Base-by-base conservation (phyloP, 2,113 vertebrate species). In the Hiodon alosoides region DNA sequence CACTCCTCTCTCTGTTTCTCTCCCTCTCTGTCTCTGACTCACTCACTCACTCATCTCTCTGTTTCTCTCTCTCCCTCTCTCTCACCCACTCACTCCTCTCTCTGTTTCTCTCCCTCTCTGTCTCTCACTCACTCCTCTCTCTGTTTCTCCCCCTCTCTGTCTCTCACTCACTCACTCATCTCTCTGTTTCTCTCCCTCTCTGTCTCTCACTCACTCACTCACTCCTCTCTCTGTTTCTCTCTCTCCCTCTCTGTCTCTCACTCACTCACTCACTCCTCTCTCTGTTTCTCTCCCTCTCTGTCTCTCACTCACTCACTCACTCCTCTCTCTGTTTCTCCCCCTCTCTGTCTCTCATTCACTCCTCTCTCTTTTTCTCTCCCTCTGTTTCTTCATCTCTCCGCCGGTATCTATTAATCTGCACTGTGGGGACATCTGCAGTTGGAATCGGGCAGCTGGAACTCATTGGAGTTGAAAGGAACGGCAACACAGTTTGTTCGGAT, bases 401-500 rank as follows among this genome's bases (percentile, higher is more conserved):
- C 72, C 31, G 9, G 47, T 46, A 46, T 67, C 64, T 55, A 13
- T 58, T 55, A 50, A 74, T 74, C 64, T 46, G 7, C 53, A 11
- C 48, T 67, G 51, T 50, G 73, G 73, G 73, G 64, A 67, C 73
- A 67, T 74, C 73, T 74, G 73, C 46, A 67, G 65, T 46, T 11
- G 13, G 53, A 47, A 67, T 58, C 53, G 14, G 9, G 53, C 73
- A 74, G 73, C 73, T 74, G 73, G 73, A 66, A 55, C 64, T 74
- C 64, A 67, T 74, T 67, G 73, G 4, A 74, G 64, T 58, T 65
- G 73, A 74, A 74, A 74, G 64, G n/a, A 58, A n/a, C 52, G 31
- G 16, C 65, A 50, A 47, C 54, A 17, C 62, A 58, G 53, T 74
- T 66, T 31, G 65, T 17, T 67, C 53, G 64, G 73, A 67, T 74